phyloP scores from a whole-genome alignment of 2,113 vertebrate genomes.

The Verasper variegatus region DNA sequence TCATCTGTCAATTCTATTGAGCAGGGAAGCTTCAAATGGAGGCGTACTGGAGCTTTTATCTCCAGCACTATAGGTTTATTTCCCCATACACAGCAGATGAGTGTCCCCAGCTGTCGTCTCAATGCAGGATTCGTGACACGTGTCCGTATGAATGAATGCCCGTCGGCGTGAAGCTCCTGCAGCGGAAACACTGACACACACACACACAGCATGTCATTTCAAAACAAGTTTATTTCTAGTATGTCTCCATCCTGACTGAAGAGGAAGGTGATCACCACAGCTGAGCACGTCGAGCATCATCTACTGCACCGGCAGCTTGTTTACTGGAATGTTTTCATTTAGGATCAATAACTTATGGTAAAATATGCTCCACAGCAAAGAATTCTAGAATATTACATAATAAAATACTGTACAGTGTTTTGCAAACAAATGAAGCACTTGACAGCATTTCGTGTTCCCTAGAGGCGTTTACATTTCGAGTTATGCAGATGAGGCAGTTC shows the following conservation, averaged over 20 bases:
- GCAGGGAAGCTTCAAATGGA: constrained; percentile 2
- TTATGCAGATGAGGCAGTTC: constrained; percentile 27
- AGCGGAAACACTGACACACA: constrained; percentile 1
- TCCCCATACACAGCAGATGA: not conserved
- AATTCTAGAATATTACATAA: constrained; percentile 59
- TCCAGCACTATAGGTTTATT: constrained; percentile 12
- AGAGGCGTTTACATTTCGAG: constrained; percentile 17
- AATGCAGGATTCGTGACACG: not conserved
- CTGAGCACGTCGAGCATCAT: constrained; percentile 13
- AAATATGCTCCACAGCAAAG: constrained; percentile 64
- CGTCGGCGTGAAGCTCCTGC: constrained; percentile 10
- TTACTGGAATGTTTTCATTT: constrained; percentile 65
- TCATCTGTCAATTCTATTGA: not conserved
- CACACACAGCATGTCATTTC: not conserved
- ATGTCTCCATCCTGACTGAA: constrained; percentile 62
- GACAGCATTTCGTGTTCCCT: constrained; percentile 22
- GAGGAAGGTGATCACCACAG: constrained; percentile 19
- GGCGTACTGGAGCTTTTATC: constrained; percentile 7
- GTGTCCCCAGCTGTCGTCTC: constrained; percentile 12
- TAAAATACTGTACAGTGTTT: constrained; percentile 76
- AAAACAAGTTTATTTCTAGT: constrained; percentile 63
- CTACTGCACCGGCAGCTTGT: constrained; percentile 27
- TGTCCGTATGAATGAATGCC: constrained; percentile 3
- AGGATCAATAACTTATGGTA: constrained; percentile 70
- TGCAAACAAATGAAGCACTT: constrained; percentile 47